A percentile compares a stretch with the other conserved stretches of the same genome.
Conservation (phyloP, 2,113 vertebrate species). For the Stercorarius parasiticus region DNA sequence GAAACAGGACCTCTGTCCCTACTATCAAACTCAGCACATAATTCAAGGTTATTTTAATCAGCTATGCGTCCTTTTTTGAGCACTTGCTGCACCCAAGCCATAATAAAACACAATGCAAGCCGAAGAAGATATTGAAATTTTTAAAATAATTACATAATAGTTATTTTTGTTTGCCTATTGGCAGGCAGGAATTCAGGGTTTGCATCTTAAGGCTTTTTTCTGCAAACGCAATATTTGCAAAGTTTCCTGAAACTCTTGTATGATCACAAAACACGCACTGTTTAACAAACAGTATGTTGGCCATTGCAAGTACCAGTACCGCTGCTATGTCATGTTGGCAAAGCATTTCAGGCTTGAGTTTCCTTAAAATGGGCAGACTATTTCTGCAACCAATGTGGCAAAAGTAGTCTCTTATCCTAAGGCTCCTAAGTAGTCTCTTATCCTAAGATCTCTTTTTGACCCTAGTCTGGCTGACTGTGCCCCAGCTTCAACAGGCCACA, state of each 20-base stretch:
- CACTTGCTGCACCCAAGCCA: neutral
- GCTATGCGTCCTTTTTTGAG: neutral
- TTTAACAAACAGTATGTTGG: neutral
- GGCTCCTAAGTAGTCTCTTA: neutral
- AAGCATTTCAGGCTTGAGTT: neutral
- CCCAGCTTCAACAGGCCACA: neutral
- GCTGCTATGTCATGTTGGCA: no score
- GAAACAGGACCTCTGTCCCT: neutral
- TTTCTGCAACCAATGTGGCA: neutral
- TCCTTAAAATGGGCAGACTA: neutral
- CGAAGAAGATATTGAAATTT: neutral
- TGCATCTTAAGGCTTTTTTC: neutral
- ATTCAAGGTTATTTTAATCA: neutral
- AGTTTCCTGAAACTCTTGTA: neutral
- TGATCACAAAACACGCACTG: neutral
- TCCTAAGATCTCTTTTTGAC: neutral
- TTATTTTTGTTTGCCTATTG: neutral
- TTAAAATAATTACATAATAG: neutral
- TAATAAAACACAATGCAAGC: neutral
- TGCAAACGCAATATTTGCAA: neutral
- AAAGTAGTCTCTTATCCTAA: neutral
- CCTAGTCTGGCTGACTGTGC: neutral
- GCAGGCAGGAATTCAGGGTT: neutral
- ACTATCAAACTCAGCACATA: neutral
- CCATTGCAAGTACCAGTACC: neutral